A percentile compares a stretch with the other conserved stretches of the same genome.
Evolutionary conservation across 1,140 invertebrate genomes (phyloP).

Genomic region (Protaetia brevitarsis): DNA sequence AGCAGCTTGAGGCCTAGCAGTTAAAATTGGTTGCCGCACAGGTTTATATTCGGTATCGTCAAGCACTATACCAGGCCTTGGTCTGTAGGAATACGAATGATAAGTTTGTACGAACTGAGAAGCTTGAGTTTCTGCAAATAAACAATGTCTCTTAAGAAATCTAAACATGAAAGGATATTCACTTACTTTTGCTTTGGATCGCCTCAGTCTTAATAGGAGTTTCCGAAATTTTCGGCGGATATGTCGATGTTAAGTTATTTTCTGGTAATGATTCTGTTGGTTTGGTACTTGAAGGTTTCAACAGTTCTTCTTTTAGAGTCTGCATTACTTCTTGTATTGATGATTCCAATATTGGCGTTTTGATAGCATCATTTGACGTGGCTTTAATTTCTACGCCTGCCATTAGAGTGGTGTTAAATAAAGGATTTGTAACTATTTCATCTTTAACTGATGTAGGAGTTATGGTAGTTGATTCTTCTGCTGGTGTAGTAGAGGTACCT

Average conservation of each 20-base stretch:
- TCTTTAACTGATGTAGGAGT: not conserved
- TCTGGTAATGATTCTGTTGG: constrained; percentile 30
- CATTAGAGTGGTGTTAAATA: not conserved
- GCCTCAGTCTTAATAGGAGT: not conserved
- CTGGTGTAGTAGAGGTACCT: not conserved
- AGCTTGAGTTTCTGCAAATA: constrained; percentile 9
- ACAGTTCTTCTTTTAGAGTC: constrained; percentile 31
- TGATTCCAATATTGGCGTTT: constrained; percentile 36
- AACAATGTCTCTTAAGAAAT: not conserved
- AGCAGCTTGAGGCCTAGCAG: constrained; percentile 42
- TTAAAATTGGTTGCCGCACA: constrained; percentile 48
- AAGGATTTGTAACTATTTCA: not conserved
- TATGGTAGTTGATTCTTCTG: constrained; percentile 9
- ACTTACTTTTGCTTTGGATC: not conserved
- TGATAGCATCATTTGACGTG: not conserved
- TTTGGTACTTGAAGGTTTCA: constrained; percentile 25
- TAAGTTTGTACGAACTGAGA: not conserved
- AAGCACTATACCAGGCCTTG: constrained; percentile 75
- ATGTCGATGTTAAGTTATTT: not conserved
- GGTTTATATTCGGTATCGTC: constrained; percentile 78
- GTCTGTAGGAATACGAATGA: constrained; percentile 55
- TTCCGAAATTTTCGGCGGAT: not conserved
- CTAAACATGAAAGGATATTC: not conserved
- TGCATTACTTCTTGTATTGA: constrained; percentile 40
- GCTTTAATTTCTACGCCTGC: not conserved